Evolutionary conservation across 1,140 invertebrate species (phyloP), one percentile per base, ranked within the genome.

Genomic region (Aphelinus atriplicis): DNA sequence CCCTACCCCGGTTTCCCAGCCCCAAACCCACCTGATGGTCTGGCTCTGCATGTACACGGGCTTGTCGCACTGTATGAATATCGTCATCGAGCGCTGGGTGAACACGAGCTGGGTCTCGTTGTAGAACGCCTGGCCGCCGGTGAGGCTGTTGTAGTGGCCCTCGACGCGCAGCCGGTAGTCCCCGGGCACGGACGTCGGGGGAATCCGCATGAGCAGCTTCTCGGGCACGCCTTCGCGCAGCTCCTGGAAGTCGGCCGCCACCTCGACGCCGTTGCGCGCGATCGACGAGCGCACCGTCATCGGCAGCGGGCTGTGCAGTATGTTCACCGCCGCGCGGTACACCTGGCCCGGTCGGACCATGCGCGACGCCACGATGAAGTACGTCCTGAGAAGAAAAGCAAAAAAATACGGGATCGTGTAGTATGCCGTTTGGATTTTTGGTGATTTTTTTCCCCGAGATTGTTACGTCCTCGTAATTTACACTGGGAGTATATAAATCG

Each of bases 21-120:
- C 26, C 26, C 26, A 26, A 26, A 26, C 26, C 26, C 51, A 76
- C 75, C 75, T 66, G 50, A 77, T 94, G 55, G 91, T 95, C 84
- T 98, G 94, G 2, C 95, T 93, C 86, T 98, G 97, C 91, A 94
- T 98, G 81, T 98, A 99, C 0, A 98, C 91, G 0, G 97, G 96
- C 84, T 98, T 98, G 83, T 99, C 96, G 70, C 96, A 93, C 87
- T 98, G 97, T 79, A 99, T 94, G 80, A 98, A 96, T 77, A 98
- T 95, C 0, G 97, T 96, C 94, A 97, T 96, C 5, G 95, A 96
- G n/a, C 95, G 87, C 80, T 94, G 93, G 0, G 94, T 96, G 82
- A 97, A 97, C 7, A 89, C 88, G 7, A 97, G 86, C 73, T 90
- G 85, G 0, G 95, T 95, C 83, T 96, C 94, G 80, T 97, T 97